Evolutionary conservation across 1,140 invertebrate species (phyloP).

Genomic region (Rhyacophila brunnea): DNA sequence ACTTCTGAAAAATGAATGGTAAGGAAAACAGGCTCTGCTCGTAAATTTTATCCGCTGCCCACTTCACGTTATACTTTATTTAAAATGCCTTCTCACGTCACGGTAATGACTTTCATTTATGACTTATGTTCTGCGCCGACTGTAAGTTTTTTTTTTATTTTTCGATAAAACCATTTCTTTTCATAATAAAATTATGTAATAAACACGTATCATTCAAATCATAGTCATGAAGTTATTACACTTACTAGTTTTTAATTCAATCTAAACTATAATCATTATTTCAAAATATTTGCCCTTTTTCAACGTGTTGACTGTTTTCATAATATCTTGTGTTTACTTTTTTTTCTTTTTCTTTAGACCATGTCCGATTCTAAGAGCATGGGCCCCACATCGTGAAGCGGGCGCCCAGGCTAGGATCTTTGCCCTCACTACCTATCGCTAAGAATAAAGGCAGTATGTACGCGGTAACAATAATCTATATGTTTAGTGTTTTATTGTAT

Average conservation of each 20-base stretch:
- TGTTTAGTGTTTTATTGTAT: too few relatives aligned
- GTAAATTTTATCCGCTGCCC: constrained; percentile 23
- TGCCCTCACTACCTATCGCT: too few relatives aligned
- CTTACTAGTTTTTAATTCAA: too few relatives aligned
- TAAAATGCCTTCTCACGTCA: constrained; percentile 16
- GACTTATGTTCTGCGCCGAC: too few relatives aligned
- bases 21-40: constrained; percentile 14
- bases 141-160: background rate
- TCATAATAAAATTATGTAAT: background rate
- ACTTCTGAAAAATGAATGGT: constrained; percentile 33
- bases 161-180: background rate
- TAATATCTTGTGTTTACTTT: background rate
- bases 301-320: background rate
- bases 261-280: background rate
- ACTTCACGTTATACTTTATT: constrained; percentile 23
- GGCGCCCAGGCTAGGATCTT: too few relatives aligned
- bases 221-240: too few relatives aligned
- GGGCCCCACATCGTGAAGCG: too few relatives aligned
- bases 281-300: background rate
- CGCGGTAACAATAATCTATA: too few relatives aligned
- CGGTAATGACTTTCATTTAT: background rate
- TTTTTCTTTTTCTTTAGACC: too few relatives aligned
- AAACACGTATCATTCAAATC: background rate
- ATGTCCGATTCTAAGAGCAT: too few relatives aligned
- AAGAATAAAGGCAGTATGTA: too few relatives aligned